These are phyloP conservation scores for Drosophila subquinaria DNA, from an alignment of 2,888 invertebrate species.

Conservation along the genomic window DNA sequence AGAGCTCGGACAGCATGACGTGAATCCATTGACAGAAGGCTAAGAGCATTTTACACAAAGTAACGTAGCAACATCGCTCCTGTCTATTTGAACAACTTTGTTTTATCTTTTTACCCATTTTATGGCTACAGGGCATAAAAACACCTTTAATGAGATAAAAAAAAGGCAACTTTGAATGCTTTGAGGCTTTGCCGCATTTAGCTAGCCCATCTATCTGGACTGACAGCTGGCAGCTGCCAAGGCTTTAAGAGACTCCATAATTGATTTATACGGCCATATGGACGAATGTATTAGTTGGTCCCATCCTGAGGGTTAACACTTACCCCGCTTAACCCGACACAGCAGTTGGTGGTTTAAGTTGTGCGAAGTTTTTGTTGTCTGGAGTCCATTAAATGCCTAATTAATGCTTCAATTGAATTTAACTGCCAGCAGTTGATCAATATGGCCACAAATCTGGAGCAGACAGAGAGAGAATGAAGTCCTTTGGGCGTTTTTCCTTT, in stretches of 20 bases:
- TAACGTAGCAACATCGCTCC: background rate
- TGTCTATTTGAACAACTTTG: constrained; percentile 19
- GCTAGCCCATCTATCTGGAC: constrained; percentile 17
- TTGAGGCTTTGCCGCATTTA: constrained; percentile 14
- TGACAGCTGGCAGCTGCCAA: constrained; percentile 46
- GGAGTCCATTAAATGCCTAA: constrained; percentile 69
- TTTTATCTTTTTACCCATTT: constrained; percentile 13
- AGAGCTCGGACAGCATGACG: background rate
- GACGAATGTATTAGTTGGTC: constrained; percentile 9
- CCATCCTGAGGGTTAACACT: constrained; percentile 27
- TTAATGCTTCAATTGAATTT: constrained; percentile 68
- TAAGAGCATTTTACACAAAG: background rate
- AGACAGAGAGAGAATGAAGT: constrained; percentile 28
- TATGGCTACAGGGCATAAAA: constrained; percentile 25
- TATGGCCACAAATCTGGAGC: constrained; percentile 57
- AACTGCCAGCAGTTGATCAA: constrained; percentile 64
- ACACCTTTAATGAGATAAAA: constrained; percentile 26
- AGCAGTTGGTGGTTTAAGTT: constrained; percentile 31
- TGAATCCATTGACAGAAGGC: constrained; percentile 2
- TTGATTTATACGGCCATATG: constrained; percentile 71
- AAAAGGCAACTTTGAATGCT: constrained; percentile 23
- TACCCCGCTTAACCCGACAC: constrained; percentile 28
- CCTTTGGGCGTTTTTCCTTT: constrained; percentile 39
- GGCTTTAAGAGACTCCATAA: constrained; percentile 53
- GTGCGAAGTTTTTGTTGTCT: constrained; percentile 67